A percentile compares a stretch with the other conserved stretches of the same genome.
Evolutionary conservation across 2,113 vertebrate genomes (phyloP).

Genomic region (Zosterops pallidus): DNA sequence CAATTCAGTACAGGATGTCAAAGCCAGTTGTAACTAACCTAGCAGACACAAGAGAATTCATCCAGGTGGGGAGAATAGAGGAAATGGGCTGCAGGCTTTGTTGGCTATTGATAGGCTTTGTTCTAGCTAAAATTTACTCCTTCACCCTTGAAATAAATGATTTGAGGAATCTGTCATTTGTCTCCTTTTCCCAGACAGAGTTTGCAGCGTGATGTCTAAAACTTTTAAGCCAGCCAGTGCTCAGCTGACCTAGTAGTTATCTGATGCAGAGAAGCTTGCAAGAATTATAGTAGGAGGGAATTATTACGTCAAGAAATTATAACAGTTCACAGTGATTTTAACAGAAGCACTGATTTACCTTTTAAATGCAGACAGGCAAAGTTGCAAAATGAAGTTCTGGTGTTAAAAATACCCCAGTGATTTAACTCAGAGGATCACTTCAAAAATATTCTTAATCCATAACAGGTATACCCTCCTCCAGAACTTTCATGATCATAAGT

Average conservation of each 20-base stretch:
- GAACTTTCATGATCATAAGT: background rate
- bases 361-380: background rate
- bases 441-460: background rate
- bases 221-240: background rate
- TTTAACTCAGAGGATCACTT: background rate
- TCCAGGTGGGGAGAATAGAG: background rate
- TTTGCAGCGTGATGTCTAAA: background rate
- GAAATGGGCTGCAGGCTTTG: background rate
- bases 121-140: background rate
- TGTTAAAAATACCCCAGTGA: rapidly evolving
- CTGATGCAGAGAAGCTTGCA: background rate
- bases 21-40: background rate
- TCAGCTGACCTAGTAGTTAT: background rate
- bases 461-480: background rate
- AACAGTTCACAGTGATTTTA: background rate
- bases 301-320: background rate
- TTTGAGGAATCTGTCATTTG: background rate
- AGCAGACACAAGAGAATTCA: background rate
- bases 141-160: background rate
- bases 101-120: background rate
- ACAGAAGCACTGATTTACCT: background rate
- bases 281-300: background rate
- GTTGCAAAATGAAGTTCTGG: background rate
- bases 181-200: background rate
- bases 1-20: background rate